Percentiles rank a stretch among this genome's conserved stretches.
phyloP scores from a whole-genome alignment of 2,888 invertebrate species.

The Leistus spinibarbis region DNA sequence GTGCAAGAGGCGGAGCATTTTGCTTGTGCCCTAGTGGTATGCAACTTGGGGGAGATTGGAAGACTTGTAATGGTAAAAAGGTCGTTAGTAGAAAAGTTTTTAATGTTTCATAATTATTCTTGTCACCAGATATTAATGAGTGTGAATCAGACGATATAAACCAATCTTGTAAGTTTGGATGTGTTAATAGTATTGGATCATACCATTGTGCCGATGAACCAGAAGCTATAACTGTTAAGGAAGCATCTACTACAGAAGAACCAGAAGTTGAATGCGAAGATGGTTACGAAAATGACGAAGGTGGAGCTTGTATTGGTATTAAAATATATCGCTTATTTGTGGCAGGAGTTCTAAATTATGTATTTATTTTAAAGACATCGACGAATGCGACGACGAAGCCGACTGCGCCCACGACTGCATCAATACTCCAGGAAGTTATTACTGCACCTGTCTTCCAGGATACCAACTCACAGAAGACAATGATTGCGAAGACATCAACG shows the following conservation, averaged over 20 bases:
- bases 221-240: slow-evolving; percentile 37
- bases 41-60: slow-evolving; percentile 52
- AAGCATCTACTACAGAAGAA: neutral
- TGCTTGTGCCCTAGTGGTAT: slow-evolving; percentile 55
- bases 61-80: slow-evolving; percentile 50
- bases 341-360: slow-evolving; percentile 38
- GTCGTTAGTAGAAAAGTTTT: neutral
- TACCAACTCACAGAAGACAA: slow-evolving; percentile 54
- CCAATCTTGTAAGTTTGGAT: slow-evolving; percentile 58
- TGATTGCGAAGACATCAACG: slow-evolving; percentile 59
- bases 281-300: slow-evolving; percentile 49
- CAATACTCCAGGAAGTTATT: slow-evolving; percentile 62
- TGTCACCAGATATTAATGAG: slow-evolving; percentile 66
- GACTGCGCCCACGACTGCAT: slow-evolving; percentile 62
- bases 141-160: slow-evolving; percentile 60
- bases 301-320: slow-evolving; percentile 51
- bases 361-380: slow-evolving; percentile 51
- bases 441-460: slow-evolving; percentile 63
- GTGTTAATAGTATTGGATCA: slow-evolving; percentile 70
- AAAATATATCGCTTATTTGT: slow-evolving; percentile 6
- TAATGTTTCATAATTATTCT: neutral
- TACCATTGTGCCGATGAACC: slow-evolving; percentile 57
- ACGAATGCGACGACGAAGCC: slow-evolving; percentile 56
- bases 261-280: slow-evolving; percentile 43
- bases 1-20: slow-evolving; percentile 57